Evolutionary conservation across 2,113 vertebrate species (phyloP).

Genomic region (Notarius lentiginosus): DNA sequence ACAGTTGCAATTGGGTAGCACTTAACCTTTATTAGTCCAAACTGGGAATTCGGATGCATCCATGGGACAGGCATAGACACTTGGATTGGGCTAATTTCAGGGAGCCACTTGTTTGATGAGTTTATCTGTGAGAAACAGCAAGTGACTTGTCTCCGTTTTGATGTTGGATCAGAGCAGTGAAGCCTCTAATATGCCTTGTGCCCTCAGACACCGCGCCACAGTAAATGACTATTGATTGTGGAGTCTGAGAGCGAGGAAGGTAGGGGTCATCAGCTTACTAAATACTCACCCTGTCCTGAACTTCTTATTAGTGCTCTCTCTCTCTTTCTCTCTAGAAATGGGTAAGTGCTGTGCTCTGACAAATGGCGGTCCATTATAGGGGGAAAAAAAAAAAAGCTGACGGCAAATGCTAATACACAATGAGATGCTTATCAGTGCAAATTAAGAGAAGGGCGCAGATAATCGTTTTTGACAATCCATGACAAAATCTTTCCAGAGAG

Average conservation of each 20-base stretch:
- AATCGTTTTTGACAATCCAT: slow-evolving; percentile 77
- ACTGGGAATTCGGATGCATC: no score
- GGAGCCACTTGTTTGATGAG: neutral
- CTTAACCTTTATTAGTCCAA: no score
- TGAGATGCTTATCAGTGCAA: slow-evolving; percentile 78
- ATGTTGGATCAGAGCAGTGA: slow-evolving; percentile 50
- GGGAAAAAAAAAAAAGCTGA: slow-evolving; percentile 57
- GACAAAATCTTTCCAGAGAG: slow-evolving; percentile 47
- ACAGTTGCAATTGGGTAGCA: no score
- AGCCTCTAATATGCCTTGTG: slow-evolving; percentile 62
- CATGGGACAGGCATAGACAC: neutral
- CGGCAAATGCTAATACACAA: slow-evolving; percentile 73
- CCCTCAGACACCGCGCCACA: slow-evolving; percentile 59
- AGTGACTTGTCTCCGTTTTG: neutral
- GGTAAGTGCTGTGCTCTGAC: slow-evolving; percentile 70
- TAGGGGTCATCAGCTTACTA: slow-evolving; percentile 60
- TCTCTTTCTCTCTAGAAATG: slow-evolving; percentile 34
- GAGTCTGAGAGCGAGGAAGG: slow-evolving; percentile 58
- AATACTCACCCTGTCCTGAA: slow-evolving; percentile 70
- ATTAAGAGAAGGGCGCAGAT: slow-evolving; percentile 75
- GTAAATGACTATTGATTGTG: slow-evolving; percentile 77
- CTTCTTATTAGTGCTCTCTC: slow-evolving; percentile 69
- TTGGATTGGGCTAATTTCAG: neutral
- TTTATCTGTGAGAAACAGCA: neutral
- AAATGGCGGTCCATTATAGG: slow-evolving; percentile 68